A percentile compares a stretch with the other conserved stretches of the same genome.
Evolutionary conservation across 2,113 vertebrate species (phyloP).

Genomic region (Tor tambroides): DNA sequence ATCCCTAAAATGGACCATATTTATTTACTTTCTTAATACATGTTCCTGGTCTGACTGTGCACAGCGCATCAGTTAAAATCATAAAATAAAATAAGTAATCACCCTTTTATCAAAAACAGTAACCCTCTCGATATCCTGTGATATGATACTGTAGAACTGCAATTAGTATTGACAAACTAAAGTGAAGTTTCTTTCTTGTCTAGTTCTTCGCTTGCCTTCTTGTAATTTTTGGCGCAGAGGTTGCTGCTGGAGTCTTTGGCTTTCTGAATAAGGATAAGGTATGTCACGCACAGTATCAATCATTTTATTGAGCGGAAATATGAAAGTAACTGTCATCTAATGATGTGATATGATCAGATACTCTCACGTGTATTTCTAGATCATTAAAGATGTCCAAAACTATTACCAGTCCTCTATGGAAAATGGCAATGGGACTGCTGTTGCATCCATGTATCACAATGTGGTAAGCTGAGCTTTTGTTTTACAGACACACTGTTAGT

Average conservation of each 20-base stretch:
- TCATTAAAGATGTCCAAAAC: constrained; percentile 84
- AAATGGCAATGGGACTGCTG: constrained; percentile 64
- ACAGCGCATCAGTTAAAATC: too few species aligned
- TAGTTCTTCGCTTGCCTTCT: constrained; percentile 93
- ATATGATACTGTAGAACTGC: background rate
- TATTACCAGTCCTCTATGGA: constrained; percentile 81
- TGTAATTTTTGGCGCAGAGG: constrained; percentile 73
- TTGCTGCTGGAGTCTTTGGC: constrained; percentile 93
- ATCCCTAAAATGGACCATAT: too few species aligned
- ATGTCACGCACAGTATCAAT: background rate
- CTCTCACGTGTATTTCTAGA: constrained; percentile 71
- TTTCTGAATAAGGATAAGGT: constrained; percentile 91
- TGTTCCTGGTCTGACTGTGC: too few species aligned
- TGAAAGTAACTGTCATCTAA: background rate
- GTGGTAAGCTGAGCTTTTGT: constrained; percentile 64
- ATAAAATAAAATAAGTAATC: too few species aligned
- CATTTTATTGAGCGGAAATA: background rate
- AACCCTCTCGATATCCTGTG: background rate
- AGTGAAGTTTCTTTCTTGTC: constrained; percentile 50
- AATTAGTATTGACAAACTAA: background rate
- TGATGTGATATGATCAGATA: background rate
- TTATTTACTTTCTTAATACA: too few species aligned
- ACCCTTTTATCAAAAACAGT: background rate
- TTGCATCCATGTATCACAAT: constrained; percentile 65
- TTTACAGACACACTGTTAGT: background rate